Percentiles rank a stretch among this genome's conserved stretches.
Conservation (phyloP, 2,888 invertebrate species). For the Lymantria dispar region DNA sequence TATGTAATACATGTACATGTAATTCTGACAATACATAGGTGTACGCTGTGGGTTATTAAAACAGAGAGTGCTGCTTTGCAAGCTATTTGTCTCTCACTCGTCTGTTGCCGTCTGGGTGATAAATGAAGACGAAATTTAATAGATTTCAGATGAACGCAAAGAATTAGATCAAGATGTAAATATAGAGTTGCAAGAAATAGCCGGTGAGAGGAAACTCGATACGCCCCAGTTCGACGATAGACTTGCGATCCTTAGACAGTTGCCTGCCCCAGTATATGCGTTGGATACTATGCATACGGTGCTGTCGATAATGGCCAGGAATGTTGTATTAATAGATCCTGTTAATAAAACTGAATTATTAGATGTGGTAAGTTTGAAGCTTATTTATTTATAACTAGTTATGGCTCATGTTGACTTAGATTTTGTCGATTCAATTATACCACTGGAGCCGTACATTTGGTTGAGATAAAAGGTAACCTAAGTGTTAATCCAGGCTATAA, state of each 20-base stretch:
- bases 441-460: no score
- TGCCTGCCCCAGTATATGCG: conserved; percentile 68
- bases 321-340: conserved; percentile 43
- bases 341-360: conserved; percentile 42
- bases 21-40: no score
- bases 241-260: conserved; percentile 55
- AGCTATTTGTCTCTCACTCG: no score
- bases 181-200: conserved; percentile 56
- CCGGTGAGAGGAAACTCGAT: conserved; percentile 30
- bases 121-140: background rate
- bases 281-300: conserved; percentile 58
- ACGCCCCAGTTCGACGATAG: conserved; percentile 44
- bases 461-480: no score
- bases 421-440: no score
- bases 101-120: no score
- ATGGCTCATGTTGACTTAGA: no score
- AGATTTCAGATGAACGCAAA: conserved; percentile 51
- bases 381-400: no score
- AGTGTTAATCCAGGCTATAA: no score
- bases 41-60: no score
- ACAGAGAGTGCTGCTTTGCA: no score
- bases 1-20: no score
- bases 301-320: conserved; percentile 57
- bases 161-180: conserved; percentile 50
- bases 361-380: conserved; percentile 47